phyloP scores from a whole-genome alignment of 1,140 invertebrate species.

The Steinernema khuongi region DNA sequence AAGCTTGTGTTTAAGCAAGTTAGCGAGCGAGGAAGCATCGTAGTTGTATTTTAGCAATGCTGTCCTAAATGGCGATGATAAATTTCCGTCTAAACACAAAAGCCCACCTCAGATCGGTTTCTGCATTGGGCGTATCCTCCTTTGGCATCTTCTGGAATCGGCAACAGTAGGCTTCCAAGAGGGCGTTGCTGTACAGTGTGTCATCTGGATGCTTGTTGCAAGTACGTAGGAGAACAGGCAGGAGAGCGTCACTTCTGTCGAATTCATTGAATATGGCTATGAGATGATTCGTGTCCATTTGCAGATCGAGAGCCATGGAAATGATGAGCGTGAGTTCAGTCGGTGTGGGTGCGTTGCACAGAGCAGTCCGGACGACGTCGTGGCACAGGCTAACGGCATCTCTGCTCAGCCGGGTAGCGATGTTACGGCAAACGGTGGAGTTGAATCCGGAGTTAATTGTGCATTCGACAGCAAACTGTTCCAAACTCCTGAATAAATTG shows the following conservation, averaged over 20 bases:
- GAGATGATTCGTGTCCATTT: neutral
- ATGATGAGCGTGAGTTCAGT: neutral
- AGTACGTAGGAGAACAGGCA: neutral
- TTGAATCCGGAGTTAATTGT: constrained; percentile 3
- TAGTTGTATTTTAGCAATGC: neutral
- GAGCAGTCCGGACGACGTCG: neutral
- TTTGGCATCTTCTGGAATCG: neutral
- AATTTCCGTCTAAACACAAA: too few species aligned
- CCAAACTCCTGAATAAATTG: neutral
- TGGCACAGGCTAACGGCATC: neutral
- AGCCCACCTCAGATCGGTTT: neutral
- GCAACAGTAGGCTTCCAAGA: neutral
- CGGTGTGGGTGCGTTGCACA: neutral
- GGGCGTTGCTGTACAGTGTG: neutral
- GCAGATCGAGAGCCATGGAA: neutral
- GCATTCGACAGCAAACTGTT: constrained; percentile 5
- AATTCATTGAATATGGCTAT: constrained; percentile 6
- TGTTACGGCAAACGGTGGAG: neutral
- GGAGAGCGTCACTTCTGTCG: neutral
- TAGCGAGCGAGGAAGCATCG: neutral
- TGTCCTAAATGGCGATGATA: neutral
- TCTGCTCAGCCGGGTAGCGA: neutral
- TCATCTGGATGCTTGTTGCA: neutral
- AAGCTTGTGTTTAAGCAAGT: neutral
- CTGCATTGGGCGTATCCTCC: neutral